Evolutionary conservation across 2,888 invertebrate species (phyloP).

Genomic region (Cephus rjabovi): DNA sequence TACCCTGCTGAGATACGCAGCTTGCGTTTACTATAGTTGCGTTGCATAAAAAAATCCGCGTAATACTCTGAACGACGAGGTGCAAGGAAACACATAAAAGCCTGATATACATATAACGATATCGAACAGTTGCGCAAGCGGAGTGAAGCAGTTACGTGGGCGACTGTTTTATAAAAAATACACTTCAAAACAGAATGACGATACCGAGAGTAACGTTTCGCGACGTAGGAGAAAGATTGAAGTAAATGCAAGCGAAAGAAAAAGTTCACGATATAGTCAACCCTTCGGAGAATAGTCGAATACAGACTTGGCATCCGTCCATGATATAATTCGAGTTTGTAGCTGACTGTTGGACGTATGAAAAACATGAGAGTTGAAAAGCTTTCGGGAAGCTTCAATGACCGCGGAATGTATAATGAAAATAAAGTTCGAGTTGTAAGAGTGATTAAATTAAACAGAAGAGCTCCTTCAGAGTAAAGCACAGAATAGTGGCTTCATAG

Average conservation of each 20-base stretch:
- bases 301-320: neutral
- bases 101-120: neutral
- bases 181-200: too few relatives aligned
- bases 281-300: neutral
- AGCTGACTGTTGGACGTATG: neutral
- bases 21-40: neutral
- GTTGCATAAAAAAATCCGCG: neutral
- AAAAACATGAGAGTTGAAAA: neutral
- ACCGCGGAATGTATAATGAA: neutral
- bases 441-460: neutral
- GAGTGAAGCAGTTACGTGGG: neutral
- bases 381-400: neutral
- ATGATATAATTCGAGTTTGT: neutral
- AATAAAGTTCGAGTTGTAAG: neutral
- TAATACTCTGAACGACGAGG: neutral
- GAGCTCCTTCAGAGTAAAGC: neutral
- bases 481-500: neutral
- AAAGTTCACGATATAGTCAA: neutral
- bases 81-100: neutral
- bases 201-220: too few relatives aligned
- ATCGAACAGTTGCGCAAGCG: neutral
- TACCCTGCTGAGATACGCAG: neutral
- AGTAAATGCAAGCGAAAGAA: neutral
- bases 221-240: too few relatives aligned
- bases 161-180: neutral